Evolutionary conservation across 2,797 vertebrate genomes (phyloP), one percentile per base, ranked within the genome.

Genomic region (Sciurus carolinensis): DNA sequence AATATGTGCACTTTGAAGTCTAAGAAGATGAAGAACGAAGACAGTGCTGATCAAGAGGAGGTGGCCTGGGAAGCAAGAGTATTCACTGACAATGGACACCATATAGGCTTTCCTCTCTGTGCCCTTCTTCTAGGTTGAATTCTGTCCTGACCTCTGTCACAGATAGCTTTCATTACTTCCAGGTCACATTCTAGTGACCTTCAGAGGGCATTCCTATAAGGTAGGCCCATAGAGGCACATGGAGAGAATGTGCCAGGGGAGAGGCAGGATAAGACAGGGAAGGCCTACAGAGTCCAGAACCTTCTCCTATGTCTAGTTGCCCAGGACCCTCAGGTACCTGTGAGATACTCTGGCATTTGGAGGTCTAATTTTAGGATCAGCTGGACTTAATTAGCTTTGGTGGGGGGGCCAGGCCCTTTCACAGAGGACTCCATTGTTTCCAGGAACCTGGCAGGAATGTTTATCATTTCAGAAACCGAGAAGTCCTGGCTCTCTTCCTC

Each of bases 311-410:
- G 36, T 91, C 90, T 90, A 72, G 54, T 90, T 93, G 54, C 47
- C 84, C 4, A 44, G 47, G 81, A 62, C 7, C 33, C 33, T 36
- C 36, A 50, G 84, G 75, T 52, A 42, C 20, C n/a, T 39, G 9
- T 10, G 47, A 91, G 42, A 83, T 62, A 79, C 62, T 75, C 47
- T 11, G 15, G 26, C 71, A 79, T 97, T 90, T 94, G 87, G 76
- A 90, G n/a, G 71, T 76, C 92, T 87, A 14, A 92, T 96, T 98
- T 98, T 95, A 54, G 3, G 92, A 96, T 97, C 96, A 97, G 96
- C 95, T 98, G 97, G 96, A 97, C 94, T 88, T 97, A 95, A 98
- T 98, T 97, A 98, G 94, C 88, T 93, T 97, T 96, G 88, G 88
- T 76, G 44, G 69, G 59, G 59, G 66, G 85, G 96, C 86, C 75